phyloP scores from a whole-genome alignment of 2,888 invertebrate genomes.

The Anthophora plumipes region DNA sequence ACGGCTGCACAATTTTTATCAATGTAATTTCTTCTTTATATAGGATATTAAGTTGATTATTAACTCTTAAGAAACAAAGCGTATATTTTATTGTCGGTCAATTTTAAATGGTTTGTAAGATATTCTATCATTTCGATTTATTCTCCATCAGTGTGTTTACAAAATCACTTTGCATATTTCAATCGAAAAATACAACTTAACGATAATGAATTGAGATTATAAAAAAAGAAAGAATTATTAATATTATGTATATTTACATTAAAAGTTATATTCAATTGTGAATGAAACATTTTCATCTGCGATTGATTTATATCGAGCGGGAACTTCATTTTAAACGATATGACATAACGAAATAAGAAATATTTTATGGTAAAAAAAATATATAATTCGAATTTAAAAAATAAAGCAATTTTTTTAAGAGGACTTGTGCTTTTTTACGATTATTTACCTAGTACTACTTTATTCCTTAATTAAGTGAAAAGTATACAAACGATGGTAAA shows the following conservation, averaged over 20 bases:
- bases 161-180: neutral
- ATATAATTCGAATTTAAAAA: slow-evolving; percentile 26
- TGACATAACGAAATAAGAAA: slow-evolving; percentile 13
- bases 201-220: neutral
- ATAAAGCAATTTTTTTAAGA: slow-evolving; percentile 32
- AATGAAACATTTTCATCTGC: slow-evolving; percentile 19
- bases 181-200: neutral
- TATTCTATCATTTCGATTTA: neutral
- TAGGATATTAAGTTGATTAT: neutral
- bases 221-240: neutral
- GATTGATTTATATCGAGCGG: slow-evolving; percentile 12
- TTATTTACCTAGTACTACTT: neutral
- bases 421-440: neutral
- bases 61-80: neutral
- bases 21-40: too few species aligned
- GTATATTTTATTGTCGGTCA: neutral
- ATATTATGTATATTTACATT: neutral
- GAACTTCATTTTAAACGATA: slow-evolving; percentile 10
- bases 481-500: neutral
- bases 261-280: slow-evolving; percentile 9
- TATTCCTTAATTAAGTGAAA: neutral
- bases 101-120: neutral
- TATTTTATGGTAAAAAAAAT: slow-evolving; percentile 37
- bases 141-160: neutral
- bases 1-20: slow-evolving; percentile 2